phyloP scores from a whole-genome alignment of 2,797 vertebrate genomes.

The Acanthis flammea region DNA sequence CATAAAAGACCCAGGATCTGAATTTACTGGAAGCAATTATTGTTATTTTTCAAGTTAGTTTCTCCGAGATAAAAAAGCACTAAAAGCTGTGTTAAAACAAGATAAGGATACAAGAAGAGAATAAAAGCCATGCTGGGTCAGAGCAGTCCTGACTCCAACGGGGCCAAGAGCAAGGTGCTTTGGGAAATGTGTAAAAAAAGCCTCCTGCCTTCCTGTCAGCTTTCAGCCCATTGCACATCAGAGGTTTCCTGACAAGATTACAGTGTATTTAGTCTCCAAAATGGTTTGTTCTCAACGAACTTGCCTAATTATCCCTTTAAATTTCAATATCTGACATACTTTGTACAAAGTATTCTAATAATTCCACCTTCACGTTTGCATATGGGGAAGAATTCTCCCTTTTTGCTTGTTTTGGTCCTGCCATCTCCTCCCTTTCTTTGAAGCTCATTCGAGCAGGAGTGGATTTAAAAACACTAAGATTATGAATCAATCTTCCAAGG shows the following conservation, averaged over 20 bases:
- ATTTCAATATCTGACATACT: neutral
- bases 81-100: constrained; percentile 25
- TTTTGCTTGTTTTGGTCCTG: neutral
- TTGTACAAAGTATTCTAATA: neutral
- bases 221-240: neutral
- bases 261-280: neutral
- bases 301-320: neutral
- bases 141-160: neutral
- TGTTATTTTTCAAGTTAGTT: constrained; percentile 24
- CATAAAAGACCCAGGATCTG: neutral
- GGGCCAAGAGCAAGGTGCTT: neutral
- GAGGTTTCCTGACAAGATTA: neutral
- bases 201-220: neutral
- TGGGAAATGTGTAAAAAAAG: neutral
- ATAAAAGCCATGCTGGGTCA: constrained; percentile 8
- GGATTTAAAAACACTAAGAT: neutral
- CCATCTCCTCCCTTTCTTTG: neutral
- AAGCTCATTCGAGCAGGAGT: neutral
- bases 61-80: neutral
- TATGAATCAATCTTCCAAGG: neutral
- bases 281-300: neutral
- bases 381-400: neutral
- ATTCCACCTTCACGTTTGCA: neutral
- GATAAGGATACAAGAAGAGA: constrained; percentile 12
- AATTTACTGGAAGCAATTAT: neutral